A percentile compares a stretch with the other conserved stretches of the same genome.
phyloP scores from a whole-genome alignment of 1,140 invertebrate species.

The Diorhabda sublineata region DNA sequence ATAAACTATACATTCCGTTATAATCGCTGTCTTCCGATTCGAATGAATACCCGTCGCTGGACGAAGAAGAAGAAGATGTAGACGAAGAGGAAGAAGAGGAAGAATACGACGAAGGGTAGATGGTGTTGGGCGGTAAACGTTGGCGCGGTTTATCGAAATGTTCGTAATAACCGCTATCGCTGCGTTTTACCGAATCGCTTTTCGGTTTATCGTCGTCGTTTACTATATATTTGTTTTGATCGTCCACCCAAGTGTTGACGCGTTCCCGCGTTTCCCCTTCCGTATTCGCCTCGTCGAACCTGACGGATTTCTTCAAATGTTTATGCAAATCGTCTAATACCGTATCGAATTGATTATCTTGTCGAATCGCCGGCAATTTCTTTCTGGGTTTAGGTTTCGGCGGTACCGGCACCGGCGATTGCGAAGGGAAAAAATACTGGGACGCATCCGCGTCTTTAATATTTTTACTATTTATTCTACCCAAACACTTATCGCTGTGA shows the following conservation, averaged over 20 bases:
- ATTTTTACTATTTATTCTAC: slow-evolving; percentile 39
- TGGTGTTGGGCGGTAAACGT: slow-evolving; percentile 40
- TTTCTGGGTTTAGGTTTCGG: slow-evolving; percentile 34
- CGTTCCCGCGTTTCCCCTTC: slow-evolving; percentile 31
- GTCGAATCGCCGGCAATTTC: slow-evolving; percentile 22
- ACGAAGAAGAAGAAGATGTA: slow-evolving; percentile 26
- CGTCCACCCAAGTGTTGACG: slow-evolving; percentile 40
- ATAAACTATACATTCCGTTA: slow-evolving; percentile 39
- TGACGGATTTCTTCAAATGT: slow-evolving; percentile 40
- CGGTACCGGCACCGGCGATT: slow-evolving; percentile 18
- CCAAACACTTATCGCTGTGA: slow-evolving; percentile 44
- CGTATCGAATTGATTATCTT: slow-evolving; percentile 26
- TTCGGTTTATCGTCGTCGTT: slow-evolving; percentile 16
- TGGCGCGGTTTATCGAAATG: slow-evolving; percentile 39
- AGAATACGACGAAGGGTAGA: slow-evolving; percentile 34
- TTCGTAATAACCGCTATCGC: slow-evolving; percentile 43
- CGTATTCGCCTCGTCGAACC: slow-evolving; percentile 37
- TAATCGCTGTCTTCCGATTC: slow-evolving; percentile 16
- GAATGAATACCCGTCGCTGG: slow-evolving; percentile 20
- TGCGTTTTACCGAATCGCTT: slow-evolving; percentile 26
- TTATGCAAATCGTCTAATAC: slow-evolving; percentile 37
- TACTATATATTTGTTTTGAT: slow-evolving; percentile 38
- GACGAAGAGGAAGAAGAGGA: slow-evolving; percentile 28
- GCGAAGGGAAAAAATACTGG: slow-evolving; percentile 37
- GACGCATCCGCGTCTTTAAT: slow-evolving; percentile 26